Evolutionary conservation across 30 jellyfish, hydroid and myxozoan genomes (phyloP), one percentile per base, ranked within the genome.

Genomic region (Sanderia malayensis): DNA sequence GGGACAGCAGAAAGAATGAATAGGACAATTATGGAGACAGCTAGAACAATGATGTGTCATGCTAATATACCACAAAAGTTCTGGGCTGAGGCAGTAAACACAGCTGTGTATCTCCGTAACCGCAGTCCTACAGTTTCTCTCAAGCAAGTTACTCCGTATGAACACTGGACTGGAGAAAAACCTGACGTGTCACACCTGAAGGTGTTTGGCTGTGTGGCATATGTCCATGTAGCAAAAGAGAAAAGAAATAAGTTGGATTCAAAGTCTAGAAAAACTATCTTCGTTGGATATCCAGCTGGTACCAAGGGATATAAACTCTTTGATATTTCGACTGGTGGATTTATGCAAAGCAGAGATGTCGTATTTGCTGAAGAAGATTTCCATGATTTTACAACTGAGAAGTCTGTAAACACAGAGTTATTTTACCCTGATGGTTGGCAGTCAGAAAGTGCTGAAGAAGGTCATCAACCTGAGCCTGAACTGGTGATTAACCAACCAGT

Each of bases 151-250:
- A 64, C 95, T 2, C 93, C 94, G 19, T 61, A 44, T 52, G 94
- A 84, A 37, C 41, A 22, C 21, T 84, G 69, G 86, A 21, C 44
- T 45, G 94, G 95, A 7, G 20, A 0, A 7, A 84, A 65, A 33
- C 93, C 93, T 33, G 46, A 65, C 30, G 91, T 72, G 7, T 53
- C 30, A 27, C 44, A 82, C 52, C 72, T 82, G 4, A 24, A 90
- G 22, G 58, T 57, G 2, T 81, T 81, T 45, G 88, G 88, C 3
- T 81, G 94, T 72, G n/a, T 41, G 13, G 88, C 84, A n/a, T 71
- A 69, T 44, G 91, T 90, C 22, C 89, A 70, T 23, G 65, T 81
- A 46, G 61, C 84, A 21, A 61, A 81, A 30, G 66, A 33, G n/a
- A 81, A 80, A 61, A 53, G 73, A 18, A 46, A 58, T 46, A 84